phyloP scores from a whole-genome alignment of 2,888 invertebrate genomes.

The Stratiomys singularior region DNA sequence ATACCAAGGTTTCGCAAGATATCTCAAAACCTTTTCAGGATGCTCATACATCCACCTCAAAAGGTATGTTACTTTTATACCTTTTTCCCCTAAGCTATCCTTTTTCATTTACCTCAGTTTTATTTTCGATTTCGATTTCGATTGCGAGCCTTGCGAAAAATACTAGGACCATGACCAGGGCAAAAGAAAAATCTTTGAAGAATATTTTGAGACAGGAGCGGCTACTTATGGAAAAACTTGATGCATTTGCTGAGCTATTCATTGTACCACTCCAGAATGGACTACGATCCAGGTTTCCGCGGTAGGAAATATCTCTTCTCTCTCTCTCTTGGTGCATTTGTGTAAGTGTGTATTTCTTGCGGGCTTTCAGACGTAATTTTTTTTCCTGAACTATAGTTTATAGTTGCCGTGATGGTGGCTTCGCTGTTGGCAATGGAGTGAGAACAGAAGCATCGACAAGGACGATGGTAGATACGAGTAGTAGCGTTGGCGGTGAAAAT shows the following conservation, averaged over 20 bases:
- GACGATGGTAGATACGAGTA: not conserved
- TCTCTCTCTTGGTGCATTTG: not conserved
- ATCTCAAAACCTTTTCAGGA: no score
- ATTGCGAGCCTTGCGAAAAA: not conserved
- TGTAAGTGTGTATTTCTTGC: slow-evolving; percentile 6
- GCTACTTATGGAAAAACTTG: slow-evolving; percentile 44
- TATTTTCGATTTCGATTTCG: not conserved
- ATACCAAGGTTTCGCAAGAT: no score
- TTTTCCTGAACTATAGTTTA: not conserved
- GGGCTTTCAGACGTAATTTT: slow-evolving; percentile 10
- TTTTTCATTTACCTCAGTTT: not conserved
- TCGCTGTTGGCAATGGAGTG: not conserved
- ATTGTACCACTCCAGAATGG: slow-evolving; percentile 41
- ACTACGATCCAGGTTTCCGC: slow-evolving; percentile 23
- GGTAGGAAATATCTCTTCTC: slow-evolving; percentile 31
- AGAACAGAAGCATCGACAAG: no score
- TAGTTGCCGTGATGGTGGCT: not conserved
- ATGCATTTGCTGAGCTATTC: slow-evolving; percentile 46
- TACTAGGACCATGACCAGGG: not conserved
- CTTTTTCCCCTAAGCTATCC: not conserved
- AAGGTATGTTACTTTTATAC: not conserved
- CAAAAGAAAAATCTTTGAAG: slow-evolving; percentile 19
- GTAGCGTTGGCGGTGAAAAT: not conserved
- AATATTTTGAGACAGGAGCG: slow-evolving; percentile 28
- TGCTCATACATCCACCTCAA: not conserved